phyloP scores from a whole-genome alignment of 2,113 vertebrate species.

The Acanthisitta chloris region DNA sequence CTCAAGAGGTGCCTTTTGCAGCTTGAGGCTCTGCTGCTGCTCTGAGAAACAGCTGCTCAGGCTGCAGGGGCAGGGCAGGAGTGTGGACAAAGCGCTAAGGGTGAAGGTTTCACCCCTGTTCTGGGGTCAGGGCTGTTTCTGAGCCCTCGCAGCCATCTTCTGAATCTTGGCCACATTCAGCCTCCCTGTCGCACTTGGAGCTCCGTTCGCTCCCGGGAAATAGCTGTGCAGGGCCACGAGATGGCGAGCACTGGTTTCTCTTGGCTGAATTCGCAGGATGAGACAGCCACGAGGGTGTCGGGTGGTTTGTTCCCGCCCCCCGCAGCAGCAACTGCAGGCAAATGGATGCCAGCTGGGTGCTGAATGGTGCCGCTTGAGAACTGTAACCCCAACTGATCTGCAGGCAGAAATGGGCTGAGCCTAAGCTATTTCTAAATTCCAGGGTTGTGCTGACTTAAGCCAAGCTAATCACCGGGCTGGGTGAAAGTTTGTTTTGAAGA shows the following conservation, averaged over 20 bases:
- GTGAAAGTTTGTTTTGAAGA: not conserved
- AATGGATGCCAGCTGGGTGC: not conserved
- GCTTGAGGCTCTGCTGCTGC: not conserved
- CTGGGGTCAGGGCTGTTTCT: too few relatives aligned
- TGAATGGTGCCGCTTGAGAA: not conserved
- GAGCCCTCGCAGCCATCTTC: not conserved
- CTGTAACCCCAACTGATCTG: not conserved
- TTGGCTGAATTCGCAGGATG: accelerated
- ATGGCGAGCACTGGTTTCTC: not conserved
- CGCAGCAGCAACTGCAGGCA: not conserved
- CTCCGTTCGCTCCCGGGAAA: not conserved
- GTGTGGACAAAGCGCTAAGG: accelerated
- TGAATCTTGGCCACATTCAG: not conserved
- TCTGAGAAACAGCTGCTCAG: not conserved
- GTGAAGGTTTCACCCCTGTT: accelerated
- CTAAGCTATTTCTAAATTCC: not conserved
- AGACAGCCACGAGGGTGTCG: not conserved
- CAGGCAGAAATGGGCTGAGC: not conserved
- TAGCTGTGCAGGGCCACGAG: not conserved
- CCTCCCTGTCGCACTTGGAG: accelerated
- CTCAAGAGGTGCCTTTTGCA: not conserved
- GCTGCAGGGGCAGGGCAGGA: not conserved
- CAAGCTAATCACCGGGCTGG: not conserved
- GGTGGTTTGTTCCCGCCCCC: not conserved
- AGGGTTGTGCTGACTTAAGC: not conserved